phyloP scores from a whole-genome alignment of 2,797 vertebrate species.

The Gymnothorax reevesii region DNA sequence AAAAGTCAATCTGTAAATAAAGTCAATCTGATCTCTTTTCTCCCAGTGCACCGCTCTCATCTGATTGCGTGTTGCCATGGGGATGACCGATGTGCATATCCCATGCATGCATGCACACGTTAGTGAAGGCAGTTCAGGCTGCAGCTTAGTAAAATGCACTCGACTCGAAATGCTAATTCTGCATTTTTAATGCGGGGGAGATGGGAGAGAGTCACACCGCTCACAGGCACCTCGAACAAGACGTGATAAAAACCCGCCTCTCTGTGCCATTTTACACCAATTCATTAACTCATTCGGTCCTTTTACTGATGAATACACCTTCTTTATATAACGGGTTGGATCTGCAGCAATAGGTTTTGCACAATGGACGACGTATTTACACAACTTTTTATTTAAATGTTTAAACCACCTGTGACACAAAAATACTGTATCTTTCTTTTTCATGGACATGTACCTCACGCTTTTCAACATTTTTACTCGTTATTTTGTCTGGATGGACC shows the following conservation, averaged over 20 bases:
- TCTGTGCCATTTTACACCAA: slow-evolving; percentile 57
- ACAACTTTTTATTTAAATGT: too few relatives aligned
- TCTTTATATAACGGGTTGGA: not conserved
- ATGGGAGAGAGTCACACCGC: slow-evolving; percentile 48
- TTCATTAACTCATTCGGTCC: slow-evolving; percentile 15
- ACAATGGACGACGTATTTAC: not conserved
- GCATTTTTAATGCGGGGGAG: slow-evolving; percentile 76
- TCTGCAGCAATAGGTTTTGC: slow-evolving; percentile 32
- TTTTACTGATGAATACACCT: slow-evolving; percentile 15
- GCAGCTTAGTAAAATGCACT: slow-evolving; percentile 67
- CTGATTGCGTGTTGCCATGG: slow-evolving; percentile 76
- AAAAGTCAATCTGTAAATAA: slow-evolving; percentile 51
- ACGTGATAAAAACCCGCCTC: slow-evolving; percentile 62
- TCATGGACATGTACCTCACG: too few relatives aligned
- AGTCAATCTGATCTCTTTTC: slow-evolving; percentile 60
- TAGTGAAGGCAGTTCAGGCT: slow-evolving; percentile 68
- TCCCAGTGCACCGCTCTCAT: slow-evolving; percentile 71
- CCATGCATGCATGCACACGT: slow-evolving; percentile 79
- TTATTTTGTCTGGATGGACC: not conserved
- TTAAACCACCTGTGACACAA: too few relatives aligned
- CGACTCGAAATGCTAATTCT: slow-evolving; percentile 80
- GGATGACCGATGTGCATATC: slow-evolving; percentile 84
- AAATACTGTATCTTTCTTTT: too few relatives aligned
- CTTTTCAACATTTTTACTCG: too few relatives aligned
- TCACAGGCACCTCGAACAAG: slow-evolving; percentile 59